A percentile compares a stretch with the other conserved stretches of the same genome.
Conservation (phyloP, 2,113 vertebrate genomes). For the Gallinago paraguaiae region DNA sequence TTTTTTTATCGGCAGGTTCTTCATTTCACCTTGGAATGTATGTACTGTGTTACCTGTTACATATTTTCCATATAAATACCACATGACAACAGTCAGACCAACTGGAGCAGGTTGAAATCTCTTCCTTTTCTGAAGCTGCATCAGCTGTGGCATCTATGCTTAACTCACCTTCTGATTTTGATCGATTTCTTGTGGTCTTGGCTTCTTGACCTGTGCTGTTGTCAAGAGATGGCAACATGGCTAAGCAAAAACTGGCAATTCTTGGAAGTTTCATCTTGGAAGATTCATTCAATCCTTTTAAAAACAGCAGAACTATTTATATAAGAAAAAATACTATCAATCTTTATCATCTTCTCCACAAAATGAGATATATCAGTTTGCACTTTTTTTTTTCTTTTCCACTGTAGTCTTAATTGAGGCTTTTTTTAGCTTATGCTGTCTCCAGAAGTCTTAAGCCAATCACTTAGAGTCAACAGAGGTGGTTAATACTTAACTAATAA, state of each 20-base stretch:
- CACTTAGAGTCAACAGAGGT: not conserved
- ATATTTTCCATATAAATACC: constrained; percentile 1
- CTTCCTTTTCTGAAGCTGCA: not conserved
- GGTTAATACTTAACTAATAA: not conserved
- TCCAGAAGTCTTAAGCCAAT: constrained; percentile 1
- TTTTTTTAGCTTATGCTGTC: not conserved
- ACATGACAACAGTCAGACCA: not conserved
- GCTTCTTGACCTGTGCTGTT: not conserved
- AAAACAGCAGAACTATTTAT: not conserved
- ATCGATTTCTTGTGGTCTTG: not conserved
- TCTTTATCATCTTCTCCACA: not conserved
- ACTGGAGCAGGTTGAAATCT: not conserved
- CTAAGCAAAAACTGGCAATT: constrained; percentile 61
- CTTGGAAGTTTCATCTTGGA: not conserved
- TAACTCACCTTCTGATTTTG: not conserved
- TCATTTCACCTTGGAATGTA: constrained; percentile 12
- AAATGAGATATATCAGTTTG: not conserved
- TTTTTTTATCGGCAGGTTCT: constrained; percentile 34
- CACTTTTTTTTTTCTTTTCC: not conserved
- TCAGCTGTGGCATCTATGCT: not conserved
- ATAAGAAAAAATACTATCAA: not conserved
- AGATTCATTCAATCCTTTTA: not conserved
- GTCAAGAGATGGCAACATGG: not conserved
- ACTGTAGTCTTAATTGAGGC: not conserved
- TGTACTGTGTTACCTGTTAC: not conserved